Evolutionary conservation across 2,888 invertebrate genomes (phyloP).

Genomic region (Megastigmus dorsalis): DNA sequence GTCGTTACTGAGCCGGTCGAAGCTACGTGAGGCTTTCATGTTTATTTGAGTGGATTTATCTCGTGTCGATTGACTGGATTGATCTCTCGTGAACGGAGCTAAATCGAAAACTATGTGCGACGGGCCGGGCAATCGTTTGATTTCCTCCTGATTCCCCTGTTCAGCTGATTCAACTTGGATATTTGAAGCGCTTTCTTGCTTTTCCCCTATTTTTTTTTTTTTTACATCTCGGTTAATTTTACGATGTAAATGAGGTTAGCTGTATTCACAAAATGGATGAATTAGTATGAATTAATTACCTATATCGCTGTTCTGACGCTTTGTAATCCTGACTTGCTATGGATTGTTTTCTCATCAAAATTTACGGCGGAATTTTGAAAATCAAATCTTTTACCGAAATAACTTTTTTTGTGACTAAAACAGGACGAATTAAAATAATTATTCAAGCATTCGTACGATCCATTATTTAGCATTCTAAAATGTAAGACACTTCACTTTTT

Average conservation of each 20-base stretch:
- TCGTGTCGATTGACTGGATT: constrained; percentile 31
- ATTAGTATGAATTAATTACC: constrained; percentile 49
- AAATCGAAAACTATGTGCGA: constrained; percentile 3
- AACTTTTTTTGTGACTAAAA: not conserved
- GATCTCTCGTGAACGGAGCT: constrained; percentile 6
- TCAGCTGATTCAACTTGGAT: not conserved
- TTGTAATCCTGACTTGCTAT: constrained; percentile 56
- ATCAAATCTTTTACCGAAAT: not conserved
- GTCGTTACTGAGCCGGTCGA: constrained; percentile 56
- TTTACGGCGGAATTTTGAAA: not conserved
- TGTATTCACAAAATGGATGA: not conserved
- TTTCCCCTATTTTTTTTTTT: constrained; percentile 2
- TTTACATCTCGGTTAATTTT: too few species aligned
- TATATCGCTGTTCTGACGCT: constrained; percentile 53
- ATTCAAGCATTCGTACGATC: not conserved
- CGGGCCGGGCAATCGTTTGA: not conserved
- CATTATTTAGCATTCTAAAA: not conserved
- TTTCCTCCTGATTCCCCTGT: not conserved
- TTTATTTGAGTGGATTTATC: constrained; percentile 56
- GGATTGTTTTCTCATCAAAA: constrained; percentile 23
- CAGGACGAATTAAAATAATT: not conserved
- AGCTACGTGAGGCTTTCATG: constrained; percentile 59
- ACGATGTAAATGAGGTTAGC: too few species aligned
- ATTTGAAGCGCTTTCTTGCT: constrained; percentile 23
- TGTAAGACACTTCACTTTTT: not conserved